These are phyloP conservation scores for Chunga burmeisteri DNA, from an alignment of 2,113 vertebrate species.

Conservation along the genomic window DNA sequence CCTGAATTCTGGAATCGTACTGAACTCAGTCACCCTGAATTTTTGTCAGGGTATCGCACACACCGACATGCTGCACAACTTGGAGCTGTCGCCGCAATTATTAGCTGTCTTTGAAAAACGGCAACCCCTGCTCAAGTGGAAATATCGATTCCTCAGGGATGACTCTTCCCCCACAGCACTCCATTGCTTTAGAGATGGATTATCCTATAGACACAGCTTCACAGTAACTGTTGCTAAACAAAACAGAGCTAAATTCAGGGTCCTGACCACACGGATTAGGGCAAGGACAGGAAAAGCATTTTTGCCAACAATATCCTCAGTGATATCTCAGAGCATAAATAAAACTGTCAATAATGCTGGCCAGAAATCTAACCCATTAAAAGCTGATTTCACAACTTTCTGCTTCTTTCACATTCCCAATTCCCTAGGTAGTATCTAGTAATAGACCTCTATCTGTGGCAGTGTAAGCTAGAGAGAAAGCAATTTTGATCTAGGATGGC, in stretches of 20 bases:
- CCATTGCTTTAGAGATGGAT: not conserved
- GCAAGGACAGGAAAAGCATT: not conserved
- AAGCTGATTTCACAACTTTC: not conserved
- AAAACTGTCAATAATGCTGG: not conserved
- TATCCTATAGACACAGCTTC: not conserved
- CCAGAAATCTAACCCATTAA: not conserved
- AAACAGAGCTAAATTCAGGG: not conserved
- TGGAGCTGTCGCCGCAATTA: not conserved
- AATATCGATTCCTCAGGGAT: not conserved
- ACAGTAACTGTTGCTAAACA: constrained; percentile 4
- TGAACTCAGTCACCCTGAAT: not conserved
- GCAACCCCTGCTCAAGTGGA: not conserved
- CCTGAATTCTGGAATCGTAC: not conserved
- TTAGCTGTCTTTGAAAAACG: not conserved
- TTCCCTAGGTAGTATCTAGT: not conserved
- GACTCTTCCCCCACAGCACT: not conserved
- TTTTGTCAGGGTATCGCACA: not conserved
- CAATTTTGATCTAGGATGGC: not conserved
- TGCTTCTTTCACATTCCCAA: not conserved
- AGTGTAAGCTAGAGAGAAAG: not conserved
- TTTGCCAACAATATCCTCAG: not conserved
- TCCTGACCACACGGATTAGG: not conserved
- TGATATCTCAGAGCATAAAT: not conserved
- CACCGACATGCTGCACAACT: not conserved
- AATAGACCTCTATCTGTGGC: not conserved